Evolutionary conservation across 2,113 vertebrate genomes (phyloP), one percentile per base, ranked within the genome.

Genomic region (Labeo catla): DNA sequence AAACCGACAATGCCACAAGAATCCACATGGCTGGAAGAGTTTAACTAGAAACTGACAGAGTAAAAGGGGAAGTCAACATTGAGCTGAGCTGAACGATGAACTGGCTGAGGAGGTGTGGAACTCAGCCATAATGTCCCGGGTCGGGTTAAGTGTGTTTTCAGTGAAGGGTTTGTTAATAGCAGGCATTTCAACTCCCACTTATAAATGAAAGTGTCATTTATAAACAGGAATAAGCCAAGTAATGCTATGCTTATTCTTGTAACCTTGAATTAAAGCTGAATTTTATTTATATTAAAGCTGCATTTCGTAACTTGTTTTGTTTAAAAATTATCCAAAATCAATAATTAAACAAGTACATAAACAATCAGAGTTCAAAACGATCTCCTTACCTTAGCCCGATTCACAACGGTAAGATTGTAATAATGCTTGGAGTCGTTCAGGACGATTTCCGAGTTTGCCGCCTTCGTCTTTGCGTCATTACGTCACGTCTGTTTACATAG

Each of bases 1-100:
- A 34, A 76, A 80, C 74, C 70, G 81, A 76, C 54, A 81, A 80
- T 63, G 82, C 88, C 86, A 79, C 76, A 88, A 63, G 23, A 86
- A 86, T 85, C 23, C 66, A 59, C 45, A 39, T 47, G 86, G 19
- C 88, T 88, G 85, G 85, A 81, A 76, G 72, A 85, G 87, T 88
- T 82, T 90, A 80, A 87, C 72, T 66, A 43, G 76, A 77, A 87
- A 76, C 65, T 86, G 78, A 77, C 65, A 70, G 61, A n/a, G 15
- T 72, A 45, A 65, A 84, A 45, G 66, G 16, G 39, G n/a, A 68
- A 57, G 63, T 70, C 47, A 57, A 73, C 82, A 70, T 70, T 80
- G 28, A 19, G 52, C 59, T 78, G 78, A 80, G 11, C 43, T 84
- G 76, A 76, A 70, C 81, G 63, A 54, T 36, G 49, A 81, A 86